phyloP scores from a whole-genome alignment of 2,113 vertebrate species.

The Cygnus atratus region DNA sequence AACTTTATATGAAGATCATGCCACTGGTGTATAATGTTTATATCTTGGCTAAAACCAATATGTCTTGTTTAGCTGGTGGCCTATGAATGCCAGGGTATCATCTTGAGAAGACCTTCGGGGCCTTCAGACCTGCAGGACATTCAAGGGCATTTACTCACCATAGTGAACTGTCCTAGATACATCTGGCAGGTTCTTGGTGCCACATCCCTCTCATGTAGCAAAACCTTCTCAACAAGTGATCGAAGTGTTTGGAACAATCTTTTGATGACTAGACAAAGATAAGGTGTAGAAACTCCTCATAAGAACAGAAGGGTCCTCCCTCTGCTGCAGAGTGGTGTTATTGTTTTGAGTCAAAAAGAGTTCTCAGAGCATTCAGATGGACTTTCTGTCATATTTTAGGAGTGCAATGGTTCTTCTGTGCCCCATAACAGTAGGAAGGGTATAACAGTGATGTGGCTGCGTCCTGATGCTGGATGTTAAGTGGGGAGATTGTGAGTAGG shows the following conservation, averaged over 20 bases:
- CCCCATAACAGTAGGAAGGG: neutral
- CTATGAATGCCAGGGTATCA: neutral
- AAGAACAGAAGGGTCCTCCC: neutral
- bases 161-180: neutral
- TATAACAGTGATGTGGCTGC: neutral
- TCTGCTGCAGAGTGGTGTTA: fast-evolving
- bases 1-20: neutral
- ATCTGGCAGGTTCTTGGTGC: neutral
- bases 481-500: neutral
- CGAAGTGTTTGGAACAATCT: neutral
- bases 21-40: neutral
- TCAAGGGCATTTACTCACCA: neutral
- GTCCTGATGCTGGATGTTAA: neutral
- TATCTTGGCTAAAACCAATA: neutral
- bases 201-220: neutral
- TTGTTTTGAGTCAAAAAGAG: neutral
- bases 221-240: neutral
- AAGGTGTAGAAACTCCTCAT: neutral
- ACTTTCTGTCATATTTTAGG: neutral
- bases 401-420: neutral
- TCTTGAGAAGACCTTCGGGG: neutral
- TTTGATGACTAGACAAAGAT: neutral
- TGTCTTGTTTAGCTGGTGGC: neutral
- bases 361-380: neutral
- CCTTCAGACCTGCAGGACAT: neutral